These are phyloP conservation scores for Hipposideros armiger DNA, from an alignment of 2,113 vertebrate species.

Conservation along the genomic window DNA sequence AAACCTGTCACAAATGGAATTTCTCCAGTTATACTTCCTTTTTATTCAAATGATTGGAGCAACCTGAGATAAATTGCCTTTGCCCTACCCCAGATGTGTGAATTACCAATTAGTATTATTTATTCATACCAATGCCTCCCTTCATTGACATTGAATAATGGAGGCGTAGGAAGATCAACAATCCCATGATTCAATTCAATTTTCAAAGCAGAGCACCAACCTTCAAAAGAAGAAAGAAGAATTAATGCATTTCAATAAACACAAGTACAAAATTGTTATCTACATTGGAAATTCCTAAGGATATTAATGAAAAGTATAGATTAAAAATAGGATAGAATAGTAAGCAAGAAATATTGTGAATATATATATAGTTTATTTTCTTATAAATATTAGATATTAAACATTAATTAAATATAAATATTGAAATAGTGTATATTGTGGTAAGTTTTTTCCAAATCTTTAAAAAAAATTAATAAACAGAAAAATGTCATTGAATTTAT, in stretches of 20 bases:
- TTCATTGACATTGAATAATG: constrained; percentile 79
- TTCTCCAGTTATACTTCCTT: constrained; percentile 54
- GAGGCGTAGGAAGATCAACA: constrained; percentile 74
- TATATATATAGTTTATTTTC: not conserved
- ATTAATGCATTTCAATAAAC: constrained; percentile 37
- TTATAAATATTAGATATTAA: constrained; percentile 25
- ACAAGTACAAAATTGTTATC: not conserved
- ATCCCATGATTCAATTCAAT: constrained; percentile 52
- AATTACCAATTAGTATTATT: constrained; percentile 72
- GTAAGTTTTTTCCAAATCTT: constrained; percentile 30
- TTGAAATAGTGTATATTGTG: not conserved
- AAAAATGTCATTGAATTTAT: constrained; percentile 65
- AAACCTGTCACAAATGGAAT: constrained; percentile 24
- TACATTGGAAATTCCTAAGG: not conserved
- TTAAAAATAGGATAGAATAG: constrained; percentile 20
- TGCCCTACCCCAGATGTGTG: constrained; percentile 66
- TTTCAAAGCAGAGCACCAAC: constrained; percentile 52
- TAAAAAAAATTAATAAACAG: constrained; percentile 76
- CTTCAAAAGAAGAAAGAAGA: constrained; percentile 48
- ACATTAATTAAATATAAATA: constrained; percentile 9
- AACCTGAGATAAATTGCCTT: constrained; percentile 74
- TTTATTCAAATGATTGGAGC: constrained; percentile 66
- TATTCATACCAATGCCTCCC: constrained; percentile 72
- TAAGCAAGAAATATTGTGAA: constrained; percentile 19
- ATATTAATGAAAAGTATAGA: not conserved